These are phyloP conservation scores for Sphenodon punctatus DNA, from an alignment of 2,797 vertebrate genomes.

Conservation along the genomic window DNA sequence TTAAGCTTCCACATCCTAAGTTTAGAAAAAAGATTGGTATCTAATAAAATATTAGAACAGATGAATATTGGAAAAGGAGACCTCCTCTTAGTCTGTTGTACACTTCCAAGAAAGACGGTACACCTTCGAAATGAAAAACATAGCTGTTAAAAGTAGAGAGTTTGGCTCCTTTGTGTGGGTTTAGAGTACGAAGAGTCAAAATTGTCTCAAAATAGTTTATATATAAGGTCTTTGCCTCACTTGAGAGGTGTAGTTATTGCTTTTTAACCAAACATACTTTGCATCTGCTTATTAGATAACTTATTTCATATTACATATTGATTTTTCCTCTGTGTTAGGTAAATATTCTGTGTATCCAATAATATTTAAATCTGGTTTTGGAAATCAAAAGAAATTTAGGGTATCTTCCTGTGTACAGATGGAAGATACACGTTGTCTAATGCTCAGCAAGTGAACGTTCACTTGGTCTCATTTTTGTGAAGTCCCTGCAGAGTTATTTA, in stretches of 20 bases:
- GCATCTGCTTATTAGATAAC: background rate
- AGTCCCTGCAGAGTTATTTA: background rate
- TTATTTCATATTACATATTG: background rate
- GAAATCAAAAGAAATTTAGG: too few species aligned
- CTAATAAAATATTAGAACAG: too few species aligned
- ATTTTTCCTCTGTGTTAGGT: background rate
- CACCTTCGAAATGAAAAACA: background rate
- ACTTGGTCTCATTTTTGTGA: background rate
- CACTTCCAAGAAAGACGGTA: background rate
- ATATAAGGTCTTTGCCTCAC: background rate
- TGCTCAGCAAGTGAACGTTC: background rate
- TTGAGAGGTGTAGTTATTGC: rapidly evolving
- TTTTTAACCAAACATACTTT: background rate
- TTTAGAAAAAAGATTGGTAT: too few species aligned
- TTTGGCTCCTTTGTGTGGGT: background rate
- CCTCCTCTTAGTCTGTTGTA: background rate
- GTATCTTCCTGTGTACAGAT: background rate
- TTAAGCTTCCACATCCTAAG: too few species aligned
- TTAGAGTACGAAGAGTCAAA: background rate
- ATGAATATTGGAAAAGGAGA: background rate
- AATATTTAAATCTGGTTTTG: too few species aligned
- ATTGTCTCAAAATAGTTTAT: background rate
- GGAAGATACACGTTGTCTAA: background rate
- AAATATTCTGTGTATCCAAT: background rate
- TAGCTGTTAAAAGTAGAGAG: background rate